Evolutionary conservation across 2,113 vertebrate species (phyloP).

Genomic region (Notarius quadriscutis): DNA sequence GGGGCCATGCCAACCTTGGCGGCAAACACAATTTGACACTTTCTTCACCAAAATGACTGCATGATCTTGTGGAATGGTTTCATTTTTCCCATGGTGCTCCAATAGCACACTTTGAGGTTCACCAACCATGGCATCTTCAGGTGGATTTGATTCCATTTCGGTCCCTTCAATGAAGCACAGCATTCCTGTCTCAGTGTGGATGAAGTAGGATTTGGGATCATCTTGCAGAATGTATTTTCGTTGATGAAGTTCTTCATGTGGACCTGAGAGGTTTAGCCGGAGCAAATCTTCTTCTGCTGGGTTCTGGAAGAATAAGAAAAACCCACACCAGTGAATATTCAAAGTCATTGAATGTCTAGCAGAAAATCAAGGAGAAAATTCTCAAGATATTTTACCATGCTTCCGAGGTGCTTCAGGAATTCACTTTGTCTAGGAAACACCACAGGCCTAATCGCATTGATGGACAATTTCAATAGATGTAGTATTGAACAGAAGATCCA

Average conservation of each 20-base stretch:
- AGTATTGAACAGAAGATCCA: no score
- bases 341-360: background rate
- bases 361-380: background rate
- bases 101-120: conserved; percentile 2
- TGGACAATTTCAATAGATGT: background rate
- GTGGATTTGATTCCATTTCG: conserved; percentile 62
- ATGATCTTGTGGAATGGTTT: background rate
- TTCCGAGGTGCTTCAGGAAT: background rate
- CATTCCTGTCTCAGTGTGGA: conserved; percentile 75
- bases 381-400: background rate
- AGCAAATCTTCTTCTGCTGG: background rate
- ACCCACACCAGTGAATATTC: background rate
- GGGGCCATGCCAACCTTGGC: conserved; percentile 83
- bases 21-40: conserved; percentile 78
- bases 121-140: no score
- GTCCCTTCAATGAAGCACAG: conserved; percentile 82
- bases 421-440: background rate
- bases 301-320: background rate
- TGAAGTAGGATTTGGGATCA: conserved; percentile 79
- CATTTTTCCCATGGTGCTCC: background rate
- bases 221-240: conserved; percentile 72
- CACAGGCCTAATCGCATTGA: no score
- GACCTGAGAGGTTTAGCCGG: background rate
- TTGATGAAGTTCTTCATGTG: conserved; percentile 65
- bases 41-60: conserved; percentile 55